Conservation (phyloP, 2,113 vertebrate species). For the Beaufortia kweichowensis region DNA sequence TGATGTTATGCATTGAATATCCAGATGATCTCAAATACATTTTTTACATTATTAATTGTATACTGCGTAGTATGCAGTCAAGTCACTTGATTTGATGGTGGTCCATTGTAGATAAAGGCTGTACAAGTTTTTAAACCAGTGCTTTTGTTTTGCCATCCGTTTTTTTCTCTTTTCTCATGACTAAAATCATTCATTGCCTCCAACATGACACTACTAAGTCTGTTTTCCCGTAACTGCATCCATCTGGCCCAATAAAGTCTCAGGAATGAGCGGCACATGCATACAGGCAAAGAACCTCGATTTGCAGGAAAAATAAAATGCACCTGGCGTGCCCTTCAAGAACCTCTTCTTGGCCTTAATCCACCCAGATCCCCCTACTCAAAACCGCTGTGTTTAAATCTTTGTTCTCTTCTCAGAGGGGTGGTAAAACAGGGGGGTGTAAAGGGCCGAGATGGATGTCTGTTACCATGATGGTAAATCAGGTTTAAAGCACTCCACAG, state of each 20-base stretch:
- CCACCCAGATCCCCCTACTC: background rate
- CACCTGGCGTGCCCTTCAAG: slow-evolving; percentile 51
- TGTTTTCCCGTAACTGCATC: slow-evolving; percentile 33
- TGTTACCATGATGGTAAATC: slow-evolving; percentile 42
- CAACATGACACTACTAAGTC: slow-evolving; percentile 26
- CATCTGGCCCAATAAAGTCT: slow-evolving; percentile 22
- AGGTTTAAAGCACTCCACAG: slow-evolving; percentile 46
- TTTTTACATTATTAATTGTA: too few species aligned
- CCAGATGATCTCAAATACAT: background rate
- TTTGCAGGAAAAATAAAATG: slow-evolving; percentile 44
- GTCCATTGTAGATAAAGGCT: too few species aligned
- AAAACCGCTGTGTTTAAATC: slow-evolving; percentile 37
- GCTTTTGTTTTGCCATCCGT: background rate
- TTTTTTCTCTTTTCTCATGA: slow-evolving; percentile 25
- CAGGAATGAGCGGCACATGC: slow-evolving; percentile 47
- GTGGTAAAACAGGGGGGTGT: slow-evolving; percentile 47
- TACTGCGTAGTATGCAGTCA: too few species aligned
- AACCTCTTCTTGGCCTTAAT: slow-evolving; percentile 46
- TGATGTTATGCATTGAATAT: background rate
- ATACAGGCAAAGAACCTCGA: slow-evolving; percentile 10
- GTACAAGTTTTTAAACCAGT: too few species aligned
- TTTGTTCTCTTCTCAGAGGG: slow-evolving; percentile 53
- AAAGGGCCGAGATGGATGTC: slow-evolving; percentile 38
- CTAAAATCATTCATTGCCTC: slow-evolving; percentile 38
- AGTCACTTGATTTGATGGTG: too few species aligned